Conservation (phyloP, 2,797 vertebrate genomes). For the Gila robusta region DNA sequence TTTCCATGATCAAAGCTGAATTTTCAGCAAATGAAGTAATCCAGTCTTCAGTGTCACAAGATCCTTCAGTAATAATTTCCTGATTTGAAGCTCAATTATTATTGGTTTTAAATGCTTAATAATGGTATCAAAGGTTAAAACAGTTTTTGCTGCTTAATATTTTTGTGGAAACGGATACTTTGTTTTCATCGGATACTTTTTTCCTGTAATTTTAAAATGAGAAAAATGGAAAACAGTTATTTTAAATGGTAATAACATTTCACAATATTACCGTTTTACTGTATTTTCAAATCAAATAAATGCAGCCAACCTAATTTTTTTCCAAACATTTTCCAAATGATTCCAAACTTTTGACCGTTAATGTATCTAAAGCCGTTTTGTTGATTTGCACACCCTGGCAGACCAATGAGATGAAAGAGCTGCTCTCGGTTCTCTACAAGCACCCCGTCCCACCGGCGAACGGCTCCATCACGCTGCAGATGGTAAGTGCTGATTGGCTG, state of each 20-base stretch:
- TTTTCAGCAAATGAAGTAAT: not conserved
- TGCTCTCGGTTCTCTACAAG: slow-evolving; percentile 79
- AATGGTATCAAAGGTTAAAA: not conserved
- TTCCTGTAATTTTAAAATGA: no score
- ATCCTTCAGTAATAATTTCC: not conserved
- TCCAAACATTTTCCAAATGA: not conserved
- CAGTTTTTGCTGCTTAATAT: no score
- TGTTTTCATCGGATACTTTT: no score
- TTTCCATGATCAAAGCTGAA: not conserved
- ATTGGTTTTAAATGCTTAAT: not conserved
- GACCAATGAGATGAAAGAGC: slow-evolving; percentile 79
- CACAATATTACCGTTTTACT: not conserved
- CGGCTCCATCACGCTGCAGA: slow-evolving; percentile 77
- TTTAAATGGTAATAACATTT: not conserved
- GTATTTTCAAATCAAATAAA: not conserved
- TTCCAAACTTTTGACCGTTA: not conserved
- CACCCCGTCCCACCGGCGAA: slow-evolving; percentile 76
- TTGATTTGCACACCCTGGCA: slow-evolving; percentile 62
- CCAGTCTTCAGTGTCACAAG: not conserved
- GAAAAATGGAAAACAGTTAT: no score
- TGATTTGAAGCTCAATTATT: not conserved
- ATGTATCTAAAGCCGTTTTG: not conserved
- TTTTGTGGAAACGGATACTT: no score
- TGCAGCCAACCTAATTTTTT: not conserved
- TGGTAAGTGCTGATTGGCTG: slow-evolving; percentile 78